phyloP scores from a whole-genome alignment of 2,113 vertebrate genomes.

The Callaeas wilsoni region DNA sequence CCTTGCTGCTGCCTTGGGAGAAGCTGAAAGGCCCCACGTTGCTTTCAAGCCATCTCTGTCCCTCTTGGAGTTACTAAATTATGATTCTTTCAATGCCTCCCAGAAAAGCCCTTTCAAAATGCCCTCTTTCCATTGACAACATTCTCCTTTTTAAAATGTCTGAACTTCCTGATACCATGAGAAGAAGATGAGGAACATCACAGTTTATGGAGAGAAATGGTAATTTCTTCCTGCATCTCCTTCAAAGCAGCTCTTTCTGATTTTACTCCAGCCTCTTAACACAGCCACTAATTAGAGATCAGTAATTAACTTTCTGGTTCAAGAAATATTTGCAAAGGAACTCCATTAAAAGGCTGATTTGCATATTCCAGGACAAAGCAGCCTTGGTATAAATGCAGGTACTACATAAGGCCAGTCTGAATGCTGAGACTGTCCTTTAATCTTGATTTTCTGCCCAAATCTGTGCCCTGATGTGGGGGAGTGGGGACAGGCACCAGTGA shows the following conservation, averaged over 20 bases:
- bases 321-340: constrained; percentile 64
- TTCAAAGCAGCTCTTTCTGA: neutral
- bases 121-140: neutral
- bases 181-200: neutral
- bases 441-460: accelerated
- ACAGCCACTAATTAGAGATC: constrained; percentile 67
- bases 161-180: neutral
- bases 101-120: neutral
- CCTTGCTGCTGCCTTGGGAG: neutral
- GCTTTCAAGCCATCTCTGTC: neutral
- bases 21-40: neutral
- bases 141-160: neutral
- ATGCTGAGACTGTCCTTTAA: neutral
- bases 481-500: neutral
- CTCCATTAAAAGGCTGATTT: constrained; percentile 59
- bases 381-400: neutral
- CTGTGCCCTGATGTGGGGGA: neutral
- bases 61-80: neutral
- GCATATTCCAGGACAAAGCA: constrained; percentile 42
- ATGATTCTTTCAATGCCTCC: neutral
- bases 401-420: neutral
- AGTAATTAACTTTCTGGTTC: constrained; percentile 75
- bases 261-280: constrained; percentile 51
- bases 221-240: neutral
- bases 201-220: neutral